phyloP scores from a whole-genome alignment of 2,797 vertebrate species.

The Sebastes glaucus region DNA sequence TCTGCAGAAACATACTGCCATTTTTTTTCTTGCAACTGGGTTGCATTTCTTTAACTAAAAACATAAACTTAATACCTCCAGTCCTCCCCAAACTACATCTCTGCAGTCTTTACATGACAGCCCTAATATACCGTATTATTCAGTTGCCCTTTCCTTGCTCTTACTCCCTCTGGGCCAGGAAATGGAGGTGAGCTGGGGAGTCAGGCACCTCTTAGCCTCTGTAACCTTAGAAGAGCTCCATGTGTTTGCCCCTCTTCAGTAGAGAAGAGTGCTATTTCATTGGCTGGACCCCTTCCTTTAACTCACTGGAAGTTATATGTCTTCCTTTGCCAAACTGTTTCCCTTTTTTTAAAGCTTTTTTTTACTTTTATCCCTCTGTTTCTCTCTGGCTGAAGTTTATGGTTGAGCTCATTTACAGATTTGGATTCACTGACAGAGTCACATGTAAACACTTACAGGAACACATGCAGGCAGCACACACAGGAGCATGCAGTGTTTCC shows the following conservation, averaged over 20 bases:
- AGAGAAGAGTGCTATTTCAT: slow-evolving; percentile 41
- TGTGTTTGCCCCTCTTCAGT: slow-evolving; percentile 58
- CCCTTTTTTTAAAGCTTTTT: slow-evolving; percentile 9
- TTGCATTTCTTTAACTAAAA: not conserved
- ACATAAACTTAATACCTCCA: not conserved
- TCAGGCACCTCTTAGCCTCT: slow-evolving; percentile 33
- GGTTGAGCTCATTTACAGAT: not conserved
- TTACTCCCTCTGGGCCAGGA: slow-evolving; percentile 36
- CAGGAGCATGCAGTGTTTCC: slow-evolving; percentile 1
- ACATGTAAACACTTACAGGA: slow-evolving; percentile 30
- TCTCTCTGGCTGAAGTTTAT: not conserved
- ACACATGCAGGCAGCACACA: slow-evolving; percentile 8
- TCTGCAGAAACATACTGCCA: not conserved
- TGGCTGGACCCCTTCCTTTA: slow-evolving; percentile 31
- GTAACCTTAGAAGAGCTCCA: slow-evolving; percentile 60
- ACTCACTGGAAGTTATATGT: slow-evolving; percentile 38
- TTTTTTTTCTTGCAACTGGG: not conserved
- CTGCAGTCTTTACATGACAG: slow-evolving; percentile 21
- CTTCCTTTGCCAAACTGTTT: slow-evolving; percentile 18
- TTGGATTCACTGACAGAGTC: not conserved
- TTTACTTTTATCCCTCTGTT: not conserved
- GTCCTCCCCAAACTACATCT: not conserved
- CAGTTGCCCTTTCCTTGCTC: slow-evolving; percentile 26
- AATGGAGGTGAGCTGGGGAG: slow-evolving; percentile 48
- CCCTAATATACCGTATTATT: slow-evolving; percentile 36